Evolutionary conservation across 1,140 invertebrate genomes (phyloP).

Genomic region (Vanessa atalanta): DNA sequence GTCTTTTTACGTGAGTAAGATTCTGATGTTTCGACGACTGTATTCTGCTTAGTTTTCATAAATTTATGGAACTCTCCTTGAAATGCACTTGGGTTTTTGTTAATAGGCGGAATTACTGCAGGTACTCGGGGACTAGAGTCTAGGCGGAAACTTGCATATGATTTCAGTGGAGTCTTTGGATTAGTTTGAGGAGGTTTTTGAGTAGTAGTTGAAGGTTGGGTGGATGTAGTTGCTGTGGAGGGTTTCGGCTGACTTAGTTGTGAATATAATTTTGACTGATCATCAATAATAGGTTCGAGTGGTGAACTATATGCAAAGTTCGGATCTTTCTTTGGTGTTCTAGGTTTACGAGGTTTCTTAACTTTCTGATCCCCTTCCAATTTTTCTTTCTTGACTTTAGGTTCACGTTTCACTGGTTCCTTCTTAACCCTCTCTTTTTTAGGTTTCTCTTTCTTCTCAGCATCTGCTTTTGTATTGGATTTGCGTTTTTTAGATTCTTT

Average conservation of each 20-base stretch:
- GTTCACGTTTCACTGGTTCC: conserved; percentile 46
- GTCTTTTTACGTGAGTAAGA: conserved; percentile 20
- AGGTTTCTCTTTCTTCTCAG: conserved; percentile 52
- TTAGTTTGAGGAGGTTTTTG: conserved; percentile 4
- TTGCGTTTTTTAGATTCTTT: conserved; percentile 66
- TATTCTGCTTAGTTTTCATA: conserved; percentile 46
- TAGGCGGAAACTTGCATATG: conserved; percentile 44
- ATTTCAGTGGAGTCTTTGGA: conserved; percentile 36
- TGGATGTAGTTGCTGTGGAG: conserved; percentile 12
- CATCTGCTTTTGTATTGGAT: conserved; percentile 47
- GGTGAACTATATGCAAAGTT: conserved; percentile 64
- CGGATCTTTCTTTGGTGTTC: conserved; percentile 54
- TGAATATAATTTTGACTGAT: conserved; percentile 34
- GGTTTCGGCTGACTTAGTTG: conserved; percentile 10
- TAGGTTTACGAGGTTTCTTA: conserved; percentile 64
- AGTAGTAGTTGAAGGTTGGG: neutral
- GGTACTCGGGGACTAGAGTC: conserved; percentile 48
- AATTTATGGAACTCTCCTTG: conserved; percentile 72
- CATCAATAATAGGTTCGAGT: conserved; percentile 52
- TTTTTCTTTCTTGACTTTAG: conserved; percentile 46
- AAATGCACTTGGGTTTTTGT: conserved; percentile 68
- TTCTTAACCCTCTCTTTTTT: conserved; percentile 63
- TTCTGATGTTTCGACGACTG: neutral
- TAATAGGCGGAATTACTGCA: conserved; percentile 51
- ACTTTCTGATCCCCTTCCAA: conserved; percentile 42